phyloP scores from a whole-genome alignment of 2,888 invertebrate species.

The Noctuana brunneofusca region DNA sequence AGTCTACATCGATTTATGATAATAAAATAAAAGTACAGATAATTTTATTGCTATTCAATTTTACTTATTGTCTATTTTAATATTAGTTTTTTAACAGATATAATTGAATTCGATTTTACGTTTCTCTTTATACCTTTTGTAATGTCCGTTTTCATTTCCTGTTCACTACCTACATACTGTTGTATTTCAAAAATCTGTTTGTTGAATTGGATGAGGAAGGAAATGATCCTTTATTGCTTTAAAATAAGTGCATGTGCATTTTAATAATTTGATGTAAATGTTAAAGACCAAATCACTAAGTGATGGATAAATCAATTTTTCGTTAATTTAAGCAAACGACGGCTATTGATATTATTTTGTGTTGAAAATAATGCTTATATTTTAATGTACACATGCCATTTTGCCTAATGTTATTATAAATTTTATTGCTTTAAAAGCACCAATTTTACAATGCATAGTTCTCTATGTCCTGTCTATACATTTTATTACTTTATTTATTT shows the following conservation, averaged over 20 bases:
- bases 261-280: conserved; percentile 50
- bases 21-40: conserved; percentile 78
- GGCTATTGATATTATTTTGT: conserved; percentile 80
- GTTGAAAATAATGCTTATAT: conserved; percentile 80
- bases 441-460: conserved; percentile 82
- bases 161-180: conserved; percentile 37
- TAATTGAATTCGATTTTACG: conserved; percentile 57
- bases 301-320: conserved; percentile 69
- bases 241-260: conserved; percentile 67
- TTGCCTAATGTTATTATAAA: conserved; percentile 83
- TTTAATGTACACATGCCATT: conserved; percentile 82
- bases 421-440: conserved; percentile 83
- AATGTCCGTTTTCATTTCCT: conserved; percentile 44
- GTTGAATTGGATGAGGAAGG: conserved; percentile 40
- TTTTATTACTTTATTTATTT: conserved; percentile 83
- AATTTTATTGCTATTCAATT: conserved; percentile 69
- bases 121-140: conserved; percentile 49
- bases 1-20: conserved; percentile 73
- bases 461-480: conserved; percentile 82
- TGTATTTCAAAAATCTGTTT: conserved; percentile 34
- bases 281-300: conserved; percentile 78
- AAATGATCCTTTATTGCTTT: conserved; percentile 50
- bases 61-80: conserved; percentile 71
- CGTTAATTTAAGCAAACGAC: conserved; percentile 70
- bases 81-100: conserved; percentile 67